Percentiles rank a stretch among this genome's conserved stretches.
Evolutionary conservation across 2,888 invertebrate species (phyloP).

Genomic region (Ferrisia virgata): DNA sequence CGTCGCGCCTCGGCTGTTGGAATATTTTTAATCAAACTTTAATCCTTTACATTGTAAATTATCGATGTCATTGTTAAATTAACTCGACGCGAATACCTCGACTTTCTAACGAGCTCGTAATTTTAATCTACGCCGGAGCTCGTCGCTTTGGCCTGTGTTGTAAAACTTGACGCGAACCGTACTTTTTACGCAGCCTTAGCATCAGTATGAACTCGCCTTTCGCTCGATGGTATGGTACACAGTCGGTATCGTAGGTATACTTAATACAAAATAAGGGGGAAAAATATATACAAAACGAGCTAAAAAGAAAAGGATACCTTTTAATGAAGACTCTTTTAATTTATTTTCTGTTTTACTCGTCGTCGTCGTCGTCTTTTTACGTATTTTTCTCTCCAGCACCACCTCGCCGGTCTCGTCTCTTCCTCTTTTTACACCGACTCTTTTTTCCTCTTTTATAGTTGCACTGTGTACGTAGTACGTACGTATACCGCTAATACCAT

Average conservation of each 20-base stretch:
- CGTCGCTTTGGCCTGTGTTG: not conserved
- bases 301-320: conserved; percentile 25
- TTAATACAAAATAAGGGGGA: not conserved
- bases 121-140: not conserved
- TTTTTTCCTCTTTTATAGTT: too few relatives aligned
- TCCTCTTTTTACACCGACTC: not conserved
- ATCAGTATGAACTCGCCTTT: too few relatives aligned
- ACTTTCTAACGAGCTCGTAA: conserved; percentile 27
- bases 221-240: not conserved
- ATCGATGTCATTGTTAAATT: conserved; percentile 32
- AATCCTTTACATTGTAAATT: conserved; percentile 22
- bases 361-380: not conserved
- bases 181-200: not conserved
- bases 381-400: not conserved
- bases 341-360: conserved; percentile 12
- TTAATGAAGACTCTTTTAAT: conserved; percentile 33
- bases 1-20: not conserved
- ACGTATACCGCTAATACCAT: too few relatives aligned
- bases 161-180: not conserved
- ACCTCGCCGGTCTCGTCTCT: not conserved
- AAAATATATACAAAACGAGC: conserved; percentile 25
- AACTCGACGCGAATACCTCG: conserved; percentile 28
- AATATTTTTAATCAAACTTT: conserved; percentile 26
- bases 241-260: not conserved
- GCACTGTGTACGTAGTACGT: too few relatives aligned